These are phyloP conservation scores for Nixonia krombeini DNA, from an alignment of 1,140 invertebrate species.

Conservation along the genomic window DNA sequence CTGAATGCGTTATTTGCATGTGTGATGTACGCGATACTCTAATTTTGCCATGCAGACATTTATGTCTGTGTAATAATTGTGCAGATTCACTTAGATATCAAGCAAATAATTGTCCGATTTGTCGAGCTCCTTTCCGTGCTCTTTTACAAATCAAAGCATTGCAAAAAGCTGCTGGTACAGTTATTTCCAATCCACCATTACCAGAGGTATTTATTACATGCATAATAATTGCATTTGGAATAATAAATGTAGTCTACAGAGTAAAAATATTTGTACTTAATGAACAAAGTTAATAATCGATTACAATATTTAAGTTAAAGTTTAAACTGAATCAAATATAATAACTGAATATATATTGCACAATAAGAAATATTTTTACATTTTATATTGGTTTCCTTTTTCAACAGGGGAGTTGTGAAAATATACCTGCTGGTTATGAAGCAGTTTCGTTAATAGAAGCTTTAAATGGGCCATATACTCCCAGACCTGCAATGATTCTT, in stretches of 20 bases:
- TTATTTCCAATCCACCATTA: constrained; percentile 68
- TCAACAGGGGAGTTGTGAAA: constrained; percentile 78
- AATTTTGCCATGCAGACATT: constrained; percentile 97
- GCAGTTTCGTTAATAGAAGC: constrained; percentile 97
- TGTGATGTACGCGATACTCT: constrained; percentile 97
- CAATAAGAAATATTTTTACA: constrained; percentile 1
- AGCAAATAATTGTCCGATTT: constrained; percentile 99
- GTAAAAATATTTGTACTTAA: no score
- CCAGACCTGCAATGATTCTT: constrained; percentile 73
- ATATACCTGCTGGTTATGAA: constrained; percentile 94
- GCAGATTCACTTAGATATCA: constrained; percentile 97
- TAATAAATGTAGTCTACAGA: no score
- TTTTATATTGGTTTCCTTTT: constrained; percentile 10
- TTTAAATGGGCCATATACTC: constrained; percentile 90
- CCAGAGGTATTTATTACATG: constrained; percentile 67
- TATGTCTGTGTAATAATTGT: constrained; percentile 97
- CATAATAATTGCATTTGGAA: no score
- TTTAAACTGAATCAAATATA: background rate
- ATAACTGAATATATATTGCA: background rate
- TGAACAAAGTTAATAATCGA: no score
- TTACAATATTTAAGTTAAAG: no score
- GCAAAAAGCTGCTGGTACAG: constrained; percentile 80
- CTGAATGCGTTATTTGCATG: constrained; percentile 99
- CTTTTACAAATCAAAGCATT: constrained; percentile 96
- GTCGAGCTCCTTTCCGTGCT: constrained; percentile 96